phyloP scores from a whole-genome alignment of 2,797 vertebrate genomes.

The Crax fasciolata region DNA sequence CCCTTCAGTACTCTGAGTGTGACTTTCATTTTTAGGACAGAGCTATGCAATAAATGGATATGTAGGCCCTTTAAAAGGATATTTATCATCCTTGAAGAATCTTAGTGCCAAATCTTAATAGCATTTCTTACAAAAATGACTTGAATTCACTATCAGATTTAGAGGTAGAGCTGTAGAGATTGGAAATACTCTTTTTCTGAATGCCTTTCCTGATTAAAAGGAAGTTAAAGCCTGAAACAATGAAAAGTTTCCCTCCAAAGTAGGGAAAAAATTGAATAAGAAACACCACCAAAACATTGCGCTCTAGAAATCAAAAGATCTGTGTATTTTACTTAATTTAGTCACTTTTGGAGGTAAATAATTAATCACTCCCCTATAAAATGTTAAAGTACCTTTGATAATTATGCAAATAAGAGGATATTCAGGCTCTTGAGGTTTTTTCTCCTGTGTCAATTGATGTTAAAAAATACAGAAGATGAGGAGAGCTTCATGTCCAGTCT shows the following conservation, averaged over 20 bases:
- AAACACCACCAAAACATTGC: rapidly evolving
- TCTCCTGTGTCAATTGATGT: not conserved
- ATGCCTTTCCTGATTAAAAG: conserved; percentile 50
- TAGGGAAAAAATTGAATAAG: not conserved
- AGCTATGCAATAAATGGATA: conserved; percentile 61
- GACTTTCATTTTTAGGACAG: conserved; percentile 78
- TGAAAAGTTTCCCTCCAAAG: not conserved
- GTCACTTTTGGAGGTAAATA: not conserved
- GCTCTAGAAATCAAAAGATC: not conserved
- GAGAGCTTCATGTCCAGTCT: not conserved
- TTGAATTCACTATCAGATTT: conserved; percentile 77
- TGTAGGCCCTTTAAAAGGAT: conserved; percentile 67
- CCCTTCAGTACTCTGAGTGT: conserved; percentile 59
- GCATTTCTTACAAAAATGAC: conserved; percentile 78
- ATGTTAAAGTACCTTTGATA: not conserved
- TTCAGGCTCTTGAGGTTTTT: not conserved
- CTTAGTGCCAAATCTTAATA: conserved; percentile 80
- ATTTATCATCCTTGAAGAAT: conserved; percentile 82
- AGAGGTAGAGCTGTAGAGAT: conserved; percentile 48
- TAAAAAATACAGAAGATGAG: not conserved
- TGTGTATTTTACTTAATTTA: not conserved
- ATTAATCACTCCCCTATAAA: not conserved
- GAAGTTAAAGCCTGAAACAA: conserved; percentile 33
- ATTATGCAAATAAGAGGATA: conserved; percentile 1
- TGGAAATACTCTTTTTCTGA: conserved; percentile 15